Evolutionary conservation across 2,113 vertebrate genomes (phyloP), one percentile per base, ranked within the genome.

Genomic region (Thalassoma bifasciatum): DNA sequence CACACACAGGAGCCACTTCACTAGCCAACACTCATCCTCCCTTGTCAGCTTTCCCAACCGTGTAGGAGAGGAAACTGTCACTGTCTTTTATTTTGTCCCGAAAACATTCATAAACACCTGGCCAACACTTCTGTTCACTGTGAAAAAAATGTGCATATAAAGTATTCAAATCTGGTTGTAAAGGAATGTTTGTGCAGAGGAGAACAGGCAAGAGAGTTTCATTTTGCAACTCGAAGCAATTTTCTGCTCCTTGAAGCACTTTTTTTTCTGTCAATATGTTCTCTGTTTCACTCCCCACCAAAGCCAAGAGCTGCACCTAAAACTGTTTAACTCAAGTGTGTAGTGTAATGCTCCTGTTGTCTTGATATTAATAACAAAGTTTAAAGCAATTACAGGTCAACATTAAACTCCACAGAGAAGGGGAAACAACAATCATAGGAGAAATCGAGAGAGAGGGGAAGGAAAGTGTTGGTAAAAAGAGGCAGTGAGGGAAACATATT

Each of bases 41-140:
- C 49, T 83, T 90, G 90, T 95, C 95, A 95, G 93, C 92, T 94
- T 91, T 92, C 91, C 93, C 93, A 93, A 89, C 92, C 93, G 89
- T 93, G 93, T 93, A 84, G 89, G 46, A 72, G 63, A 75, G 23
- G 63, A 82, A 62, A 58, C 81, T 84, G 79, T 86, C 81, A 83
- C 13, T 49, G 47, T 74, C 72, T 73, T 59, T 34, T 56, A 56
- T 75, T 83, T 80, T 78, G 40, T 59, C 65, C 61, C 14, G 11
- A 56, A 67, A 73, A 73, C 78, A 77, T 75, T 77, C 67, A 86
- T 36, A 75, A 73, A 78, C 85, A 88, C 86, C 82, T 83, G 88
- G 86, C 85, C 69, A 59, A 54, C 63, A 34, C 63, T 85, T 71
- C 54, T 84, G 80, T 84, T 88, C 75, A 34, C 24, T 49, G 37